These are phyloP conservation scores for Hipparchia sbordonii DNA, from an alignment of 2,888 invertebrate species.

Conservation along the genomic window DNA sequence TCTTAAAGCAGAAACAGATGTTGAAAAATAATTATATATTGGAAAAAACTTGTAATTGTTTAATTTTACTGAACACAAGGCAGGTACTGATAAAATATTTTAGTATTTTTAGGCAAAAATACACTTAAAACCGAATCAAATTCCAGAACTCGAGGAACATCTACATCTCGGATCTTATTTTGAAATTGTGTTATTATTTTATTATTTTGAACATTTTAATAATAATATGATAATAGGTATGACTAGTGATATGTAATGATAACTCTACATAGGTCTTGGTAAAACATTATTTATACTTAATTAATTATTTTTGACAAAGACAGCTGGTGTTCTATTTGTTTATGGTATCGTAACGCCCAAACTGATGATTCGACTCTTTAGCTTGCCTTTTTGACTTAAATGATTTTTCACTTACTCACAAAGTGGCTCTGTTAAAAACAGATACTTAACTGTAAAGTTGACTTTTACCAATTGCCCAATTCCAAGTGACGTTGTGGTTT, in stretches of 20 bases:
- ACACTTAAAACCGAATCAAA: neutral
- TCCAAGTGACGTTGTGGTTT: too few relatives aligned
- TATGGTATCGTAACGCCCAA: neutral
- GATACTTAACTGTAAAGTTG: too few relatives aligned
- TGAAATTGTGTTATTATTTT: slow-evolving; percentile 28
- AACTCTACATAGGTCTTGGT: slow-evolving; percentile 74
- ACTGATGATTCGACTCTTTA: neutral
- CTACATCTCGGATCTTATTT: neutral
- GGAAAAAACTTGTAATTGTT: slow-evolving; percentile 39
- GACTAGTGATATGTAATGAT: slow-evolving; percentile 82
- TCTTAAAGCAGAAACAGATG: neutral
- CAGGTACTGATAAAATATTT: slow-evolving; percentile 76
- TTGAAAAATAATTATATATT: slow-evolving; percentile 21
- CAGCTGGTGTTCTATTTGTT: neutral
- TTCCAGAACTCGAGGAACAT: neutral
- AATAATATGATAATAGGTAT: slow-evolving; percentile 47
- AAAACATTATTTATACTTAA: slow-evolving; percentile 48
- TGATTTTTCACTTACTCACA: too few relatives aligned
- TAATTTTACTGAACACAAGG: slow-evolving; percentile 75
- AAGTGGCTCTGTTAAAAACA: too few relatives aligned
- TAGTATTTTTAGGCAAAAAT: slow-evolving; percentile 35
- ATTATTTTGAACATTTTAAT: slow-evolving; percentile 58
- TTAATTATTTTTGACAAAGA: neutral
- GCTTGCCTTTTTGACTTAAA: too few relatives aligned
- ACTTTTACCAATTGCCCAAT: too few relatives aligned